Evolutionary conservation across 2,888 invertebrate genomes (phyloP), one percentile per base, ranked within the genome.

Genomic region (Scelioninae gen. 1): DNA sequence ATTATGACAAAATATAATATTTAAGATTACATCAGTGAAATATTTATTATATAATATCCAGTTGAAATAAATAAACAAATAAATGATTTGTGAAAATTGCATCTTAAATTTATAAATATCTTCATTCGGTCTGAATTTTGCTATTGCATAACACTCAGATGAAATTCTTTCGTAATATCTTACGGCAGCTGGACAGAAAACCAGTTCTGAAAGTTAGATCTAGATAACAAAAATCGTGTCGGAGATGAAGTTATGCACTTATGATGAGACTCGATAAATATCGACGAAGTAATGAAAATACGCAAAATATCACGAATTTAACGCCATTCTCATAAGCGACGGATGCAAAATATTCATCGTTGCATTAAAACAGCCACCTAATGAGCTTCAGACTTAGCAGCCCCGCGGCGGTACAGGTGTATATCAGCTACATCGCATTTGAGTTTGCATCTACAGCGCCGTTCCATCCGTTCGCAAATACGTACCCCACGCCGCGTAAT

Each of bases 401-500:
- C 77, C 84, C 82, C 74, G 69, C 75, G 85, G 85, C 84, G 60
- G 80, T 76, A 75, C 85, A 85, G 84, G 86, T 86, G 84, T 82
- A 58, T 63, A 74, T 78, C 81, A 81, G 66, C 51, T 53, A 62
- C 68, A 75, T 68, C 78, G 72, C 60, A 53, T 55, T 74, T 47
- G 47, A 65, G 66, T 79, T 79, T 76, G 81, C 55, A 65, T 69
- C 66, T 60, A 45, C 45, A 75, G 32, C 75, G 55, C 45, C 66
- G 32, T 72, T 82, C 71, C 76, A 76, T 76, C 76, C 65, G 81
- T 76, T 72, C 34, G 65, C 72, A 82, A 82, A 82, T 77, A 77
- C 76, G 13, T 66, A 31, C 72, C 71, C 74, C 66, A 49, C 66
- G 66, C 60, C 62, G 49, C 75, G 65, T 81, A 81, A 81, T 81